These are phyloP conservation scores for Heliconius aoede DNA, from an alignment of 2,888 invertebrate species.

Conservation along the genomic window DNA sequence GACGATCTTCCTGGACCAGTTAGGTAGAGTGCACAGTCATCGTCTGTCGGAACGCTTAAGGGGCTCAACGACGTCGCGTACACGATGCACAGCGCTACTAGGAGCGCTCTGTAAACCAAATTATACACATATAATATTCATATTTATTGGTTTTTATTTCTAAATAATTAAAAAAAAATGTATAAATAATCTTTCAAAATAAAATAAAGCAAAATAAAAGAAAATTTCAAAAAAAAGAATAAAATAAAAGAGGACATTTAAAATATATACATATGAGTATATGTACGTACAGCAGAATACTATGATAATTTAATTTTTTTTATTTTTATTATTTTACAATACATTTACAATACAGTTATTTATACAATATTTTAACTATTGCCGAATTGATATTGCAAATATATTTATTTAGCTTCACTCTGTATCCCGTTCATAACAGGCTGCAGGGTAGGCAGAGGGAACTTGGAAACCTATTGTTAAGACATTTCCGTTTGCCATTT, in stretches of 20 bases:
- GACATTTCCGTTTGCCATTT: no score
- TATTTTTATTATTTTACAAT: no score
- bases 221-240: no score
- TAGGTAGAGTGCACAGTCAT: constrained; percentile 91
- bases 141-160: neutral
- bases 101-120: constrained; percentile 66
- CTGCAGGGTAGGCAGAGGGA: neutral
- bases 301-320: neutral
- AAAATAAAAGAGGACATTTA: no score
- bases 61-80: constrained; percentile 61
- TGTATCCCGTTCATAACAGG: neutral
- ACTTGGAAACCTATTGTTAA: no score
- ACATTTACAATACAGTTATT: no score
- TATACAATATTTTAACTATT: no score
- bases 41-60: constrained; percentile 62
- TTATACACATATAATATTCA: neutral
- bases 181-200: no score
- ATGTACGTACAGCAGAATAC: no score
- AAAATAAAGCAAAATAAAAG: no score
- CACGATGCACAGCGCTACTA: constrained; percentile 69
- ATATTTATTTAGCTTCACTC: neutral
- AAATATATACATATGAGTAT: neutral
- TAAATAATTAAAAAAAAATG: neutral
- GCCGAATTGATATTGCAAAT: no score
- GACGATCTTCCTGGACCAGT: constrained; percentile 91